Evolutionary conservation across 2,113 vertebrate genomes (phyloP).

Genomic region (Aphelocoma coerulescens): DNA sequence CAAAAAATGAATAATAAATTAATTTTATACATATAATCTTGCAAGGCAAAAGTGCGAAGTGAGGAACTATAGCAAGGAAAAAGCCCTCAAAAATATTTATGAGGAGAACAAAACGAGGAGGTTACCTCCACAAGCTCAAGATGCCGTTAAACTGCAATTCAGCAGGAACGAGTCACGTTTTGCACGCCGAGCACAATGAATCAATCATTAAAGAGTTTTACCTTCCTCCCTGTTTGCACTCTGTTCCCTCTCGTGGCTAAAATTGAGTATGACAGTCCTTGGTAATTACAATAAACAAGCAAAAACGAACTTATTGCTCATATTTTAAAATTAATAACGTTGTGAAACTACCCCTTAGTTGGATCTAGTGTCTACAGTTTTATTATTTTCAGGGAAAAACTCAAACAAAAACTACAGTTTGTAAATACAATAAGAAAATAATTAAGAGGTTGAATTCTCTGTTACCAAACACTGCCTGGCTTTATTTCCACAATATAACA

Average conservation of each 20-base stretch:
- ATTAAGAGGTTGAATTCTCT: not conserved
- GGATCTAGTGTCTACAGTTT: accelerated
- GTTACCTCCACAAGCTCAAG: not conserved
- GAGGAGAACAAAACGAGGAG: not conserved
- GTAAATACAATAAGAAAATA: not conserved
- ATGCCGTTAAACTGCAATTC: not conserved
- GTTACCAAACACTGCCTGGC: not conserved
- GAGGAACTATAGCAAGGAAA: not conserved
- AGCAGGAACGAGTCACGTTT: accelerated
- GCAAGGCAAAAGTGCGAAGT: not conserved
- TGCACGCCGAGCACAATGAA: accelerated
- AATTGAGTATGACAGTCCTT: accelerated
- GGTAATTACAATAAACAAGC: not conserved
- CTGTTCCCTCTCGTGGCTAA: not conserved
- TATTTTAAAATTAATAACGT: not conserved
- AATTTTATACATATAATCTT: not conserved
- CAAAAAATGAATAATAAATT: not conserved
- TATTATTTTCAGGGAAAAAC: not conserved
- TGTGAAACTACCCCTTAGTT: not conserved
- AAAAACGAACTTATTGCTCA: accelerated
- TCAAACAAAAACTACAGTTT: not conserved
- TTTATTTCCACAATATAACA: not conserved
- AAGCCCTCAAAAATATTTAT: not conserved
- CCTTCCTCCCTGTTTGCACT: not conserved
- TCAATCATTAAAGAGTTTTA: too few species aligned